Base-by-base conservation (phyloP, 2,113 vertebrate species). In the Xyliphius kryptos region DNA sequence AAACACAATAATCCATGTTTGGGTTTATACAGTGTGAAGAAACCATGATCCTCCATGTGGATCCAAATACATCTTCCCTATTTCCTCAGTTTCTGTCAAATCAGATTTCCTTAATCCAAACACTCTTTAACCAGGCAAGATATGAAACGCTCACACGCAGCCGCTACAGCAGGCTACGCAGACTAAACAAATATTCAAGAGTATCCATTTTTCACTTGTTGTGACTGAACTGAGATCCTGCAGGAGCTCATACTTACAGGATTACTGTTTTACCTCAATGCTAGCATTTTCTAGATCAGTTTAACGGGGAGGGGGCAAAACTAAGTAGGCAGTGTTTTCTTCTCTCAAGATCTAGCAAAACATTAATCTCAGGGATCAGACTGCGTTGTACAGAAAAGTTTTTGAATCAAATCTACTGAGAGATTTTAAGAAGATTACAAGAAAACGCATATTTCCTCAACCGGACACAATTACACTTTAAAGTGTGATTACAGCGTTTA, bases 71-170 rank as follows among this genome's bases (percentile, higher is more conserved):
- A 15, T 63, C 8, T 10, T 21, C 6, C 41, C 32, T n/a, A 40
- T 57, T 57, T 66, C 63, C 46, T 26, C 26, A 49, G 22, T 55
- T 37, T n/a, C 7, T 55, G 15, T 64, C 51, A 32, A 64, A 55
- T 51, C 50, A 22, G 40, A 54, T 53, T 26, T 44, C 16, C 19
- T 44, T 15, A 54, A 53, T 52, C 48, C 49, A 62, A 51, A 62
- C 60, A 61, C 16, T 13, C 20, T 20, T 16, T 41, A 43, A 22
- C 9, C 6, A 21, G 51, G 38, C 36, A 21, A 15, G 36, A n/a
- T 13, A 44, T 22, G 36, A 26, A 43, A 22, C 37, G 26, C 2
- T 44, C 40, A 44, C 20, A 63, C 48, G 8, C 8, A 17, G 36
- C 49, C 22, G 15, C 15, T 63, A 53, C 20, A 32, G 21, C 38